Evolutionary conservation across 2,888 invertebrate species (phyloP), one percentile per base, ranked within the genome.

Genomic region (Apantesis nais): DNA sequence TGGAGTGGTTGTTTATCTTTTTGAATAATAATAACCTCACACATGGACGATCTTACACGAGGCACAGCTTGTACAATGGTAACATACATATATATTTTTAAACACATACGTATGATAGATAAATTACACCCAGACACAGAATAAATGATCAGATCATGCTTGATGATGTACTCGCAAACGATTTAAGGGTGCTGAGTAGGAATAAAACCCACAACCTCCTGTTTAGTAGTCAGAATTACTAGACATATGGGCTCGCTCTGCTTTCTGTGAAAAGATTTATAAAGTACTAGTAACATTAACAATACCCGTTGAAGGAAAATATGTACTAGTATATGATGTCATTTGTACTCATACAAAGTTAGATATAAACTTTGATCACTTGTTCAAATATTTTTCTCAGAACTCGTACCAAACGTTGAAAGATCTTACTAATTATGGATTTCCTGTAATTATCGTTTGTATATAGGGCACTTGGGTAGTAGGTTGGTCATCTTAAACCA

Each of bases 381-480:
- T 41, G 62, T 62, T 34, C 37, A 65, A 68, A 72, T 68, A 64
- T 44, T 39, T 12, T 69, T 64, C 58, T 29, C 25, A 44, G 63
- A 68, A 63, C 16, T 41, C 29, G 16, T 12, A 63, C 69, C 34
- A 29, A 48, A 64, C 48, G 61, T 63, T 39, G 44, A 69, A 69
- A 67, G 73, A 70, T 61, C 62, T 11, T 62, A 62, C 39, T 68
- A 77, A 80, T 78, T 71, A 68, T n/a, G 60, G 71, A 64, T 75
- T 74, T 72, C 72, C 76, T 71, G 71, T 74, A 72, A 77, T 67
- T 66, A 71, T 72, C 55, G 31, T 69, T 22, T 64, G 39, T 67
- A 87, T 79, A 74, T 86, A 77, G 82, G 84, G 68, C 83, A 87
- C 70, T 82, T 74, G 82, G 76, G 71, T 78, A 82, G 60, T 75